A percentile compares a stretch with the other conserved stretches of the same genome.
phyloP scores from a whole-genome alignment of 1,140 invertebrate species.

The Gonioctena quinquepunctata region DNA sequence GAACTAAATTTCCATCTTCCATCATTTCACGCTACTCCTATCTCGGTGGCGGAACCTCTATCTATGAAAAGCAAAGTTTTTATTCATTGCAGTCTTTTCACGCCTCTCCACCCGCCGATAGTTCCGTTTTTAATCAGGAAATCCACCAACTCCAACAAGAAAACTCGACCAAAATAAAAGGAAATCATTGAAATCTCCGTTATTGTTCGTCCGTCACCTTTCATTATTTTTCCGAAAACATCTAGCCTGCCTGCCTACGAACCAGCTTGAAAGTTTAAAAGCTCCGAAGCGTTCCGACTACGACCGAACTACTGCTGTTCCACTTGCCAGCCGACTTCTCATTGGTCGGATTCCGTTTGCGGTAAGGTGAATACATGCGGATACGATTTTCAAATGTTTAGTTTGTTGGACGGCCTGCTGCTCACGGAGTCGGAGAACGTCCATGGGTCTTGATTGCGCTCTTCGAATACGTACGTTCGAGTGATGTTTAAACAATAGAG shows the following conservation, averaged over 20 bases:
- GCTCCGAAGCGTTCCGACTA: slow-evolving; percentile 3
- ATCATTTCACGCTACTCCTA: neutral
- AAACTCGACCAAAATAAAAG: neutral
- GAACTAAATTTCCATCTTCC: neutral
- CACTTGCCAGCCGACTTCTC: neutral
- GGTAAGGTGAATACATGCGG: slow-evolving; percentile 25
- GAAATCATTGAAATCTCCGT: neutral
- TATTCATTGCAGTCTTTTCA: neutral
- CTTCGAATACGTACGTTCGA: neutral
- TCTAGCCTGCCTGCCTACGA: neutral
- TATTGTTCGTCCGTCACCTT: neutral
- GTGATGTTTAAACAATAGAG: neutral
- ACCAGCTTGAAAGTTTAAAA: slow-evolving; percentile 18
- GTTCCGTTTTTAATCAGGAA: neutral
- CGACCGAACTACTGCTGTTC: slow-evolving; percentile 11
- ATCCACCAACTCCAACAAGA: neutral
- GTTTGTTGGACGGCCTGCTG: slow-evolving; percentile 21
- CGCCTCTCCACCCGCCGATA: neutral
- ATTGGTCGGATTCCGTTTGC: slow-evolving; percentile 22
- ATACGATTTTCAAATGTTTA: slow-evolving; percentile 28
- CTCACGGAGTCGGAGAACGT: neutral
- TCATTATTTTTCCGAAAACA: neutral
- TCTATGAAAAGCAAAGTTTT: neutral
- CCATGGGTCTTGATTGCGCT: neutral
- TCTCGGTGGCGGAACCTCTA: neutral